Percentiles rank a stretch among this genome's conserved stretches.
phyloP scores from a whole-genome alignment of 1,140 invertebrate genomes.

The Pogonognathellus flavescens region DNA sequence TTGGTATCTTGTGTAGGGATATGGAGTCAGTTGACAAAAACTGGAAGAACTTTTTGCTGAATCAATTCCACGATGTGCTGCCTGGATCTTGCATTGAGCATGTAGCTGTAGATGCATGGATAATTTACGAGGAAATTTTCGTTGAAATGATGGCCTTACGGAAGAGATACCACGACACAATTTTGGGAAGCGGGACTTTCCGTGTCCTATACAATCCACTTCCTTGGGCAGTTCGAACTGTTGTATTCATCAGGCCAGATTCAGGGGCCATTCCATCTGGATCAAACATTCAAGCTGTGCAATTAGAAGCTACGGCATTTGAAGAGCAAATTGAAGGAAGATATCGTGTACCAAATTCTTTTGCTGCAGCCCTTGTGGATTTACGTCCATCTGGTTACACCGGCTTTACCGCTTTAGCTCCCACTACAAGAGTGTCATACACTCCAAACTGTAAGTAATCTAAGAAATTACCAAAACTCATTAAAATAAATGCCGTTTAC shows the following conservation, averaged over 20 bases:
- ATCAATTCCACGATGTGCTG: constrained; percentile 76
- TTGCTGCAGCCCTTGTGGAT: constrained; percentile 59
- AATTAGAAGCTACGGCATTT: constrained; percentile 40
- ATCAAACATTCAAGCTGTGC: constrained; percentile 60
- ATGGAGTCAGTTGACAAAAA: constrained; percentile 66
- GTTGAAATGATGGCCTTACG: constrained; percentile 49
- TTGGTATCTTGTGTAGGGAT: constrained; percentile 55
- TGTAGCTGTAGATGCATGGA: constrained; percentile 55
- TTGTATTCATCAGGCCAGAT: constrained; percentile 62
- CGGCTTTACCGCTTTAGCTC: constrained; percentile 50
- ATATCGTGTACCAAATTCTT: constrained; percentile 62
- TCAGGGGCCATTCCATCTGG: constrained; percentile 50
- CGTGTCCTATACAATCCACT: constrained; percentile 60
- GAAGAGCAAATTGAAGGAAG: constrained; percentile 58
- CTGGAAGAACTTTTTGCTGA: constrained; percentile 74
- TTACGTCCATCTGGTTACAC: constrained; percentile 58
- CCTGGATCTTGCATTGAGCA: constrained; percentile 74
- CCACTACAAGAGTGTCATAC: constrained; percentile 54
- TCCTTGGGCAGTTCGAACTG: constrained; percentile 55
- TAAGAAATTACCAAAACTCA: neutral
- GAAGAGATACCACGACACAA: constrained; percentile 34
- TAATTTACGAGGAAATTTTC: constrained; percentile 60
- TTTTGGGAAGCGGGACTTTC: constrained; percentile 23
- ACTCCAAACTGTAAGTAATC: neutral
- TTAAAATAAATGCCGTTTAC: no score